Base-by-base conservation (phyloP, 1,140 invertebrate genomes). In the Heliconius hermathena region DNA sequence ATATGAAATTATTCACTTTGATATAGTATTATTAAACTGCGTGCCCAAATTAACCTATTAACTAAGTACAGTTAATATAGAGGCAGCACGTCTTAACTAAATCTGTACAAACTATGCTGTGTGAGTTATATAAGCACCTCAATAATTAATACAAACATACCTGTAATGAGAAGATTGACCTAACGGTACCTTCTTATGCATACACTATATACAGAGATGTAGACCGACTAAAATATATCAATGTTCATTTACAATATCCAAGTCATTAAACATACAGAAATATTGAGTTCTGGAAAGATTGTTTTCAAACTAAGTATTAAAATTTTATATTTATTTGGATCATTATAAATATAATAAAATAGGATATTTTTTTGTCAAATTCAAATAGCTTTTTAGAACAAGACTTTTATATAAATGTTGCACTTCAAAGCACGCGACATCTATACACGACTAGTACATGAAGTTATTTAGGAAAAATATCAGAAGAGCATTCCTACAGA, bases 401-500 rank as follows among this genome's bases (percentile, higher is more conserved):
- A 60, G 8, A 60, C n/a, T 66, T 66, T 4, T 66, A 66, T 66
- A 66, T 16, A 16, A 66, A 66, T 29, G 11, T 29, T 29, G 60
- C 13, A 66, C n/a, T 66, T 29, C 4, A 66, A 29, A 66, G 13
- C 11, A 29, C 26, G 26, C 60, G 26, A 29, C 22, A 66, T 26
- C 26, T 66, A 66, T 66, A 66, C 26, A 26, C 26, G 60, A 16
- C 60, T 16, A 66, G 60, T 66, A 66, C 60, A 66, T 66, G 60
- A 79, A 41, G 71, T 72, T 72, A 72, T 72, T 38, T 38, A 41
- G 33, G 71, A 72, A 72, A 72, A 54, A 71, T 54, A 54, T 54
- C 52, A 60, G 29, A n/a, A n/a, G 22, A 70, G 60, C 72, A 66
- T 66, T 78, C 60, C 66, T 29, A 70, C 60, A 81, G 60, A 76